Evolutionary conservation across 2,888 invertebrate genomes (phyloP).

Genomic region (Anodontia alba): DNA sequence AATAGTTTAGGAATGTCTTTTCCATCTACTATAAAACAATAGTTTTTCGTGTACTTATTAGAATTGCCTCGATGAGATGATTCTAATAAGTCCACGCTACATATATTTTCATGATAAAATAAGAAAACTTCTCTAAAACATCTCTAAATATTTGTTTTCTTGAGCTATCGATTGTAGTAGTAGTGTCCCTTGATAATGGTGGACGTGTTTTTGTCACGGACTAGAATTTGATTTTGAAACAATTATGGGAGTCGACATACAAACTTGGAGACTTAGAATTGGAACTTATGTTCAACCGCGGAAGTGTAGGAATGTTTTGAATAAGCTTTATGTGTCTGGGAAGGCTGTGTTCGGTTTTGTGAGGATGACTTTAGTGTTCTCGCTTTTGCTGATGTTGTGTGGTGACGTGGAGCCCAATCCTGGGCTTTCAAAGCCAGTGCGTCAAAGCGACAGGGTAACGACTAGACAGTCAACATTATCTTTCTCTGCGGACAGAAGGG

Average conservation of each 20-base stretch:
- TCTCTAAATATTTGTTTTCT: too few species aligned
- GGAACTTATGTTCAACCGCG: not conserved
- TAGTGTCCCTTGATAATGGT: too few species aligned
- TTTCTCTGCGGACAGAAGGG: not conserved
- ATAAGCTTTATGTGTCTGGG: not conserved
- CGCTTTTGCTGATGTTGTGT: conserved; percentile 2
- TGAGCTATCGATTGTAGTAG: too few species aligned
- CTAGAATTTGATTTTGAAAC: too few species aligned
- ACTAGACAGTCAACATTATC: conserved; percentile 2
- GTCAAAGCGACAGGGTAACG: not conserved
- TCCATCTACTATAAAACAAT: too few species aligned
- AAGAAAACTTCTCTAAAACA: too few species aligned
- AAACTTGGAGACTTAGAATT: not conserved
- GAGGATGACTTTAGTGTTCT: not conserved
- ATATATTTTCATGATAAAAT: too few species aligned
- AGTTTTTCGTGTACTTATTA: too few species aligned
- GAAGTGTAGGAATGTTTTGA: not conserved
- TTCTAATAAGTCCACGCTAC: too few species aligned
- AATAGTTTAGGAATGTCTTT: too few species aligned
- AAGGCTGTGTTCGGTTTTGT: not conserved
- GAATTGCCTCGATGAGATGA: too few species aligned
- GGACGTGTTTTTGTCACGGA: too few species aligned
- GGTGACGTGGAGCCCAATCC: conserved; percentile 21
- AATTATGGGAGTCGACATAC: not conserved
- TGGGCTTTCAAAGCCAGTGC: not conserved